These are phyloP conservation scores for Cordilura impudica DNA, from an alignment of 2,888 invertebrate species.

Conservation along the genomic window DNA sequence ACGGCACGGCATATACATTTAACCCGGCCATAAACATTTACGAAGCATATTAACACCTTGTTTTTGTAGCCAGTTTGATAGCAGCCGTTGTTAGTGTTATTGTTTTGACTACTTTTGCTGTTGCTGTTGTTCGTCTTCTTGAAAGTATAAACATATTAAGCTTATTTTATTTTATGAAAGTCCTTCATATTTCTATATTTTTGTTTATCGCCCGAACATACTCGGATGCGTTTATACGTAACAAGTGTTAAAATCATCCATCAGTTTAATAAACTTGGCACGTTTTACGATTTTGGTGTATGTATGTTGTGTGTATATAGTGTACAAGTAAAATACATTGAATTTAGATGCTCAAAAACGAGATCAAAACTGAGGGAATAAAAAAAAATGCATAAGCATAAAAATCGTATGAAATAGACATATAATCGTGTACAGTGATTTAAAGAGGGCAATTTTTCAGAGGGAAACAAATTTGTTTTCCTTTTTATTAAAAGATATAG, in stretches of 20 bases:
- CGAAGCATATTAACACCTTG: slow-evolving; percentile 23
- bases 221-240: background rate
- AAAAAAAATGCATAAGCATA: slow-evolving; percentile 22
- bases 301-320: slow-evolving; percentile 36
- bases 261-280: slow-evolving; percentile 59
- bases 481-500: too few species aligned
- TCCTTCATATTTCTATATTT: slow-evolving; percentile 21
- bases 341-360: background rate
- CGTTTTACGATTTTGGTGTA: slow-evolving; percentile 45
- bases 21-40: slow-evolving; percentile 39
- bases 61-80: background rate
- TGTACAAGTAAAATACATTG: background rate
- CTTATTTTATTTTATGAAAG: slow-evolving; percentile 51
- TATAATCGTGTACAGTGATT: background rate
- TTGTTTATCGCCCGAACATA: background rate
- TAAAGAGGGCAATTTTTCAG: too few species aligned
- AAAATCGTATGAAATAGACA: slow-evolving; percentile 6
- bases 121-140: slow-evolving; percentile 1
- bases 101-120: background rate
- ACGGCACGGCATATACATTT: background rate
- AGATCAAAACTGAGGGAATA: background rate
- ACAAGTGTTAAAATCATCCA: slow-evolving; percentile 49
- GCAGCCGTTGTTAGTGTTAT: slow-evolving; percentile 2
- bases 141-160: slow-evolving; percentile 34
- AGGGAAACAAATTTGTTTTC: too few species aligned